phyloP scores from a whole-genome alignment of 2,113 vertebrate genomes.

The Sterrhoptilus dennistouni region DNA sequence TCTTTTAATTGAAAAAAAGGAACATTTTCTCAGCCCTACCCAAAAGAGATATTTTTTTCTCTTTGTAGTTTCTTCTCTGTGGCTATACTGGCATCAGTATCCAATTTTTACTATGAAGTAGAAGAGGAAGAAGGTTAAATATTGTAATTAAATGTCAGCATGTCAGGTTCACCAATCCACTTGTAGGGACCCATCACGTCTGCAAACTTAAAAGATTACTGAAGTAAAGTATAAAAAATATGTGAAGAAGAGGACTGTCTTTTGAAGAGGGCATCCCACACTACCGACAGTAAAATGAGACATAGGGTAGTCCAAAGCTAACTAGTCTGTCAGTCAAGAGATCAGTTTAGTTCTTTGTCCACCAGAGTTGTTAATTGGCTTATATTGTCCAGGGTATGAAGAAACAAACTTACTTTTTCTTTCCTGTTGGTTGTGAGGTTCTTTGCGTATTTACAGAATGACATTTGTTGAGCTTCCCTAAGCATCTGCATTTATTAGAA shows the following conservation, averaged over 20 bases:
- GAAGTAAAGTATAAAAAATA: background rate
- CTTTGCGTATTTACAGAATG: background rate
- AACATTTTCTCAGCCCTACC: background rate
- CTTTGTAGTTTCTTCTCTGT: background rate
- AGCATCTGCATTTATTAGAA: background rate
- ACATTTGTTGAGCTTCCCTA: background rate
- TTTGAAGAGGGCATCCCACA: background rate
- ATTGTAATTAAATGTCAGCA: background rate
- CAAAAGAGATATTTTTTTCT: background rate
- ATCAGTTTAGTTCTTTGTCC: background rate
- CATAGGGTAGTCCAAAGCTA: accelerated
- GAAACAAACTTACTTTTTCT: background rate
- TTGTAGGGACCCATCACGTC: background rate
- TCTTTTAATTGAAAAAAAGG: background rate
- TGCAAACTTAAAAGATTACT: background rate
- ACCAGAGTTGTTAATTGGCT: background rate
- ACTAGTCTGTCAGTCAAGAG: background rate
- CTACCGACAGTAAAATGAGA: background rate
- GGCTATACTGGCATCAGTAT: background rate
- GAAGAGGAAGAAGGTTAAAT: background rate
- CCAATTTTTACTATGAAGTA: background rate
- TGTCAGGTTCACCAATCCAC: background rate
- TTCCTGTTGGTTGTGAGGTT: background rate
- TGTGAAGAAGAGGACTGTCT: background rate
- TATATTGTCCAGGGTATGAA: background rate